Base-by-base conservation (phyloP, 2,113 vertebrate genomes). In the Acanthochromis polyacanthus region DNA sequence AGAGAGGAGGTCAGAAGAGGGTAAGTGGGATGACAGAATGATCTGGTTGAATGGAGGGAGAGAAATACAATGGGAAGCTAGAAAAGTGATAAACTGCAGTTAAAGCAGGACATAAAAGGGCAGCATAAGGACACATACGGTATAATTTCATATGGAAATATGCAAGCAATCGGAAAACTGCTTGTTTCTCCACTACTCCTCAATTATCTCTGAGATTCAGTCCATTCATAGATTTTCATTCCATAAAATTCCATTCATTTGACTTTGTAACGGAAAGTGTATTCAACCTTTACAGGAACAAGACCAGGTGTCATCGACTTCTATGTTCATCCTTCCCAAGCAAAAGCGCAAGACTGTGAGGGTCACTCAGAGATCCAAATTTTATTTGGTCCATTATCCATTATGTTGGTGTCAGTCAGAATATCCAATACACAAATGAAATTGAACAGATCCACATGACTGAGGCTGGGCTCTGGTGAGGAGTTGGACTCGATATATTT, bases 1-100 rank as follows among this genome's bases (percentile, higher is more conserved):
- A 56, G 52, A 64, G 69, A 69, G 57, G 51, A 69, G 75, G 74
- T 69, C 74, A 86, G 19, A 4, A 11, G 25, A 76, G 58, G 64
- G 53, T 63, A 78, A 75, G 25, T 22, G 45, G 60, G 66, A 62
- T 63, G 67, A 65, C 61, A 20, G 19, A 56, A 67, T 23, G 22
- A 38, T 60, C 74, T 10, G 40, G 46, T 14, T 59, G 28, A 60
- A 55, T 73, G 15, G 68, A 68, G 10, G 19, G 9, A 57, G 51
- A 36, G 23, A 60, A 71, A 79, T 59, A 32, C 11, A 60, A 46
- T 17, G 0, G 0, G 40, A 82, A 61, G 51, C 50, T 22, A 30
- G 61, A 43, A 16, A 67, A 16, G 1, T 2, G 38, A n/a, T 3
- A 66, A 14, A 52, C 45, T 20, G 16, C 19, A 58, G 32, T 69